Percentiles rank a stretch among this genome's conserved stretches.
Conservation (phyloP, 2,888 invertebrate species). For the Rhingia campestris region DNA sequence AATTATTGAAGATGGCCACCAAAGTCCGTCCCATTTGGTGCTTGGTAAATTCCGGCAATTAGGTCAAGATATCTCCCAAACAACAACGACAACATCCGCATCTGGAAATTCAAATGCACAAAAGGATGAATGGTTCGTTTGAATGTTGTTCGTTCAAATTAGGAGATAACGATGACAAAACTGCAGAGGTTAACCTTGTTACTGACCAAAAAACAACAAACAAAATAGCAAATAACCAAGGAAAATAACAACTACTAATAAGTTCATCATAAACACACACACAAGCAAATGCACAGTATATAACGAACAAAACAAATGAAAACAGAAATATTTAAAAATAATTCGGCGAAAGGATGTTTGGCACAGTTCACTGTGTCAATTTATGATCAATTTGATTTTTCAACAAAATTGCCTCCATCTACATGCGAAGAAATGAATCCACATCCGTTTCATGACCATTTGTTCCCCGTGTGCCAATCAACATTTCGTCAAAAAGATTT, state of each 20-base stretch:
- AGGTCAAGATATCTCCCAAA: conserved; percentile 85
- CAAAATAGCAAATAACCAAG: conserved; percentile 27
- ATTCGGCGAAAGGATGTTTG: conserved; percentile 32
- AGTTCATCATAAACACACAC: conserved; percentile 63
- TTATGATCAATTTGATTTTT: conserved; percentile 5
- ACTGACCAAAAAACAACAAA: conserved; percentile 47
- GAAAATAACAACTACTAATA: conserved; percentile 31
- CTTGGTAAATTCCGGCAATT: conserved; percentile 91
- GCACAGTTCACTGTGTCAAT: conserved; percentile 33
- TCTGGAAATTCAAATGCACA: conserved; percentile 90
- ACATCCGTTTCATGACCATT: conserved; percentile 5
- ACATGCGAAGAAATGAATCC: background rate
- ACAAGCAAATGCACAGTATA: conserved; percentile 19
- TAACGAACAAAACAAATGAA: background rate
- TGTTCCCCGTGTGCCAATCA: conserved; percentile 45
- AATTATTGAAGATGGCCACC: conserved; percentile 86
- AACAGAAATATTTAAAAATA: conserved; percentile 3
- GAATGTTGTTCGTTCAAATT: conserved; percentile 81
- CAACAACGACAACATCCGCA: conserved; percentile 86
- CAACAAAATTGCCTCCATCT: conserved; percentile 13
- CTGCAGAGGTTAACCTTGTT: conserved; percentile 63
- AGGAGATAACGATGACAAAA: conserved; percentile 61
- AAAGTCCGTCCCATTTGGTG: conserved; percentile 96
- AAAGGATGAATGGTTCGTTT: conserved; percentile 97
- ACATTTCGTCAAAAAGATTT: conserved; percentile 39